phyloP scores from a whole-genome alignment of 2,113 vertebrate species.

The Heterotilapia buettikoferi region DNA sequence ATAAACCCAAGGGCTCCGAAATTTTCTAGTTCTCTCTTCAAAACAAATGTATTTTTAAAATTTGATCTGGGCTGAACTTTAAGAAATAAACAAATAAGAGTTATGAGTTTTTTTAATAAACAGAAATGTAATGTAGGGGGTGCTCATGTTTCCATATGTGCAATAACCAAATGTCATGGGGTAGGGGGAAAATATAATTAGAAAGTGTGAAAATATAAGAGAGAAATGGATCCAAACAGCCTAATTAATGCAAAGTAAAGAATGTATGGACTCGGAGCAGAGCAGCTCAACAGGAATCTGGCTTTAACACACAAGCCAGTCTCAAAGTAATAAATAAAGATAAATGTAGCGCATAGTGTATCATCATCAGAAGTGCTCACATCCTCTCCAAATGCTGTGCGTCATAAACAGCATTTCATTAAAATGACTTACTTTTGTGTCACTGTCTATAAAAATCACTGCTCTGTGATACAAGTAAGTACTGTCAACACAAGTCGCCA shows the following conservation, averaged over 20 bases:
- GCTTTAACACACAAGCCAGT: background rate
- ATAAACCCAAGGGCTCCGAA: background rate
- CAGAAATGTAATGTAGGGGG: background rate
- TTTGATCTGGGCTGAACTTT: background rate
- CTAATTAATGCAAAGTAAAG: background rate
- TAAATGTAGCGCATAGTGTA: background rate
- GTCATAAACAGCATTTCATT: constrained; percentile 35
- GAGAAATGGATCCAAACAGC: background rate
- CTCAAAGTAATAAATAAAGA: background rate
- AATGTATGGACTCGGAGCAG: background rate
- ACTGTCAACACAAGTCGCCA: background rate
- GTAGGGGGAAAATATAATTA: background rate
- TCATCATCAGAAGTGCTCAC: constrained; percentile 13
- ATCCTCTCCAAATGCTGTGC: background rate
- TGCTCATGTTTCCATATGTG: background rate
- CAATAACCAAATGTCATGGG: background rate
- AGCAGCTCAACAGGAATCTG: background rate
- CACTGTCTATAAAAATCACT: background rate
- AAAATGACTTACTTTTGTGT: constrained; percentile 5
- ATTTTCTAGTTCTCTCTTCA: background rate
- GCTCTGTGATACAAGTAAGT: background rate
- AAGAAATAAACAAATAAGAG: background rate
- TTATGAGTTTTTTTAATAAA: background rate
- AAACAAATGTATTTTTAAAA: background rate
- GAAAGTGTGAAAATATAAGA: background rate